Conservation (phyloP, 2,113 vertebrate species). For the Damaliscus lunatus region DNA sequence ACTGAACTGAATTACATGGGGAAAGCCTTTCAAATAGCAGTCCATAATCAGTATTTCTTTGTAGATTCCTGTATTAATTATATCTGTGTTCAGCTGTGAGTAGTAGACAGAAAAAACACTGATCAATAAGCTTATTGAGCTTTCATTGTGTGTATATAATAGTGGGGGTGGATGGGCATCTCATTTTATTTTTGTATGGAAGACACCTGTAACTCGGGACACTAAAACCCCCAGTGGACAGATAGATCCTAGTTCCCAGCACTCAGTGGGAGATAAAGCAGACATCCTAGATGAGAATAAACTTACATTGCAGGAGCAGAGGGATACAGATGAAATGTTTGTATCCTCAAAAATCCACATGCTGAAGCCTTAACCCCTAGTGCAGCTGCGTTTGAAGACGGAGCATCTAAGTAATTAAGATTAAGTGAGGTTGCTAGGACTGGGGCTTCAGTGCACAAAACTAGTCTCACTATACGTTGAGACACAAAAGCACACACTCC, state of each 20-base stretch:
- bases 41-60: not conserved
- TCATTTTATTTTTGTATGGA: not conserved
- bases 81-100: not conserved
- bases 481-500: not conserved
- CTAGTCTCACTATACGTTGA: accelerated
- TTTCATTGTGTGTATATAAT: not conserved
- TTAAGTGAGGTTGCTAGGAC: not conserved
- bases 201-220: not conserved
- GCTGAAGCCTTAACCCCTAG: not conserved
- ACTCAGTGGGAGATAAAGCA: not conserved
- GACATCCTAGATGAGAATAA: not conserved
- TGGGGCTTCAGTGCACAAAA: not conserved
- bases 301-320: not conserved
- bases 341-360: not conserved
- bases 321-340: not conserved
- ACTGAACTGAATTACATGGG: not conserved
- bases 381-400: accelerated
- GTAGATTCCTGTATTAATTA: not conserved
- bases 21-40: not conserved
- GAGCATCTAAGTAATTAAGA: not conserved
- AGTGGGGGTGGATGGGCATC: not conserved
- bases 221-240: not conserved
- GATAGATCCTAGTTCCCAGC: not conserved
- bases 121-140: not conserved
- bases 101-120: not conserved